Evolutionary conservation across 2,888 invertebrate genomes (phyloP).

Genomic region (Antheraea assamensis): DNA sequence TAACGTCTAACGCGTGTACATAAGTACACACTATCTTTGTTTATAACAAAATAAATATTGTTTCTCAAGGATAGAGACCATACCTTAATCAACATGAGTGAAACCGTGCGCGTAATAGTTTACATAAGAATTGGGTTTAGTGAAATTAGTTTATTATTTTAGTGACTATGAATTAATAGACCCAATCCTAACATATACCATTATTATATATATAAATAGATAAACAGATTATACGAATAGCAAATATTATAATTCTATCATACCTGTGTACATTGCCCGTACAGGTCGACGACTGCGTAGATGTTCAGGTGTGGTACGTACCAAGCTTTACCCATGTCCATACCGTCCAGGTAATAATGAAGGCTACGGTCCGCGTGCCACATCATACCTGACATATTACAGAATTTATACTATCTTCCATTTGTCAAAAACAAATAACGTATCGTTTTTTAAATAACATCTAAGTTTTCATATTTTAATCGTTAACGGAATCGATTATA

Average conservation of each 20-base stretch:
- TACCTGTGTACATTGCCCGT: constrained; percentile 97
- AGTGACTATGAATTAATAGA: too few species aligned
- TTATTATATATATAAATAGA: not conserved
- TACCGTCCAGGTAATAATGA: constrained; percentile 93
- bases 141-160: too few species aligned
- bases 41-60: too few species aligned
- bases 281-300: constrained; percentile 97
- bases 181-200: too few species aligned
- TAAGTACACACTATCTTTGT: too few species aligned
- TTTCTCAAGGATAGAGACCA: too few species aligned
- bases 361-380: constrained; percentile 91
- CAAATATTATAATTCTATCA: not conserved
- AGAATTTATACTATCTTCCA: constrained; percentile 7
- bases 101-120: too few species aligned
- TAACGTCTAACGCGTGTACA: too few species aligned
- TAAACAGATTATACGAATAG: not conserved
- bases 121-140: too few species aligned
- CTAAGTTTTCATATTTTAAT: too few species aligned
- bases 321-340: constrained; percentile 93
- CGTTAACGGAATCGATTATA: too few species aligned
- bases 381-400: constrained; percentile 85
- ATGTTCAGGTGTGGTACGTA: constrained; percentile 89
- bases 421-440: not conserved
- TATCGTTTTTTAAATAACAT: not conserved
- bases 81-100: too few species aligned